Evolutionary conservation across 2,113 vertebrate genomes (phyloP).

Genomic region (Gambusia affinis): DNA sequence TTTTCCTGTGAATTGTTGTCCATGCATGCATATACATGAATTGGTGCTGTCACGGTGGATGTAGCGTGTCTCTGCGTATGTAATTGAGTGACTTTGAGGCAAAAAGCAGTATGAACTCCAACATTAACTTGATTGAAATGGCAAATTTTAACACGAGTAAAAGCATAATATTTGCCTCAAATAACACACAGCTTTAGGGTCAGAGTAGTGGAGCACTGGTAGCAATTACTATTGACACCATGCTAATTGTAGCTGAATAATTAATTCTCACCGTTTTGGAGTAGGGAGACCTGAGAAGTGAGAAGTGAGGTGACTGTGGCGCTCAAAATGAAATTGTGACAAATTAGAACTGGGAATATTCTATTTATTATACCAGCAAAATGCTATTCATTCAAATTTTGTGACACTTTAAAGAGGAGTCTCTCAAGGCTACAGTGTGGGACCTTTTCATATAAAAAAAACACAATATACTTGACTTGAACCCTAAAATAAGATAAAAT

Average conservation of each 20-base stretch:
- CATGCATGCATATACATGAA: constrained; percentile 1
- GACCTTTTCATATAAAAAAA: neutral
- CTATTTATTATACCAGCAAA: constrained; percentile 46
- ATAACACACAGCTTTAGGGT: constrained; percentile 55
- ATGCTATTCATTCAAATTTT: constrained; percentile 35
- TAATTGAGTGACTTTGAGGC: neutral
- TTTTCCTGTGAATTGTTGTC: neutral
- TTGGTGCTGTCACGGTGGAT: constrained; percentile 31
- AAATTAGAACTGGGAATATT: constrained; percentile 53
- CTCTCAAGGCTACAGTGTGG: neutral
- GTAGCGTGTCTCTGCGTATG: neutral
- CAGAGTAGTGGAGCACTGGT: constrained; percentile 63
- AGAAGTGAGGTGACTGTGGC: constrained; percentile 54
- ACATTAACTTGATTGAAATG: constrained; percentile 49
- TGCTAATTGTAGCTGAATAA: constrained; percentile 78
- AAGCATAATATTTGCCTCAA: constrained; percentile 49
- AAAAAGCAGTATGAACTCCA: constrained; percentile 4
- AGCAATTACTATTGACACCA: constrained; percentile 77
- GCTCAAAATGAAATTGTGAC: constrained; percentile 35
- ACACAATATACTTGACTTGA: neutral
- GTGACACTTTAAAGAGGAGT: constrained; percentile 24
- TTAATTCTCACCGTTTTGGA: constrained; percentile 61
- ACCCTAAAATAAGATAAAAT: neutral
- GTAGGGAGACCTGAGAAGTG: constrained; percentile 36
- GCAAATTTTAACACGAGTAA: constrained; percentile 60